Evolutionary conservation across 2,888 invertebrate species (phyloP).

Genomic region (Neria commutata): DNA sequence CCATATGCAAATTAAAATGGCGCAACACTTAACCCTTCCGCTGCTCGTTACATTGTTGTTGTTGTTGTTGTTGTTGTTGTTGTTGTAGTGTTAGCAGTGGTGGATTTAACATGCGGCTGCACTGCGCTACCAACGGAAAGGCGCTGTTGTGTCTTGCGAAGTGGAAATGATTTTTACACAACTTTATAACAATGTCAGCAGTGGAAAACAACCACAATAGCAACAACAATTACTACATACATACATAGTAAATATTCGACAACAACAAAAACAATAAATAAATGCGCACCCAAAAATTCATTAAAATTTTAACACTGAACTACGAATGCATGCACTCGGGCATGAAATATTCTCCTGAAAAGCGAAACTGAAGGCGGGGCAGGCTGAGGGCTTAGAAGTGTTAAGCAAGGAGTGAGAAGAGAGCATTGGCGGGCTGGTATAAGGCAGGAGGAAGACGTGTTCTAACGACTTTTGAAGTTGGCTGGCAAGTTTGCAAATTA

Average conservation of each 20-base stretch:
- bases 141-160: background rate
- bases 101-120: background rate
- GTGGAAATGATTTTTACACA: background rate
- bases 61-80: background rate
- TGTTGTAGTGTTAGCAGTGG: conserved; percentile 15
- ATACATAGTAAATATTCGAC: too few relatives aligned
- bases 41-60: conserved; percentile 16
- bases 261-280: conserved; percentile 32
- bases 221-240: too few relatives aligned
- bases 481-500: too few relatives aligned
- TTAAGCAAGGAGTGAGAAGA: too few relatives aligned
- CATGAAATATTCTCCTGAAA: background rate
- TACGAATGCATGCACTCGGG: background rate
- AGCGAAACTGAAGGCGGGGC: background rate
- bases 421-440: too few relatives aligned
- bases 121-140: conserved; percentile 15
- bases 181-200: too few relatives aligned
- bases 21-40: conserved; percentile 22
- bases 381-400: too few relatives aligned
- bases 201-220: too few relatives aligned
- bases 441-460: too few relatives aligned
- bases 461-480: too few relatives aligned
- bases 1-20: conserved; percentile 39
- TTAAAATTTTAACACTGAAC: conserved; percentile 20
- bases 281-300: conserved; percentile 30